phyloP scores from a whole-genome alignment of 2,797 vertebrate genomes.

The Antrozous pallidus region DNA sequence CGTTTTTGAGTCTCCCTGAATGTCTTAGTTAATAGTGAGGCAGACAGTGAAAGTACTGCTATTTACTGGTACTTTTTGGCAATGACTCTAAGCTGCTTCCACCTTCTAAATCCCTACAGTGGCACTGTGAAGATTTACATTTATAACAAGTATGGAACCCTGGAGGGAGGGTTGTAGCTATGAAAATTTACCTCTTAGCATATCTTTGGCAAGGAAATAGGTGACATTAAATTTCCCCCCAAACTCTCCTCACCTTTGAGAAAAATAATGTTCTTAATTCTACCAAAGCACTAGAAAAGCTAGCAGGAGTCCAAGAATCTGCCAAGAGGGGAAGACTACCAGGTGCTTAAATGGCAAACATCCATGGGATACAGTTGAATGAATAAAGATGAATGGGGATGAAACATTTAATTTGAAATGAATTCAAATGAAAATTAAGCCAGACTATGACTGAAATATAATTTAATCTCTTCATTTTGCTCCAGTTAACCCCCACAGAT shows the following conservation, averaged over 20 bases:
- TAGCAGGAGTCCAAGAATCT: conserved; percentile 71
- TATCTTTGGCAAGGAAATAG: conserved; percentile 71
- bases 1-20: background rate
- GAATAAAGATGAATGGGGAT: conserved; percentile 71
- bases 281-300: conserved; percentile 76
- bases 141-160: conserved; percentile 35
- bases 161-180: conserved; percentile 15
- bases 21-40: background rate
- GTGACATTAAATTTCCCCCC: conserved; percentile 57
- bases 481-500: conserved; percentile 58
- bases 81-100: background rate
- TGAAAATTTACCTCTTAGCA: conserved; percentile 66
- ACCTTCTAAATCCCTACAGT: conserved; percentile 9
- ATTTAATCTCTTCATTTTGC: conserved; percentile 69
- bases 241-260: conserved; percentile 67
- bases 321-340: conserved; percentile 69
- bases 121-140: conserved; percentile 60
- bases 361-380: conserved; percentile 66
- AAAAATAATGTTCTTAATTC: conserved; percentile 78
- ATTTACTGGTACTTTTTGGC: conserved; percentile 14
- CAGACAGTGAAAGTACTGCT: background rate
- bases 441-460: conserved; percentile 68
- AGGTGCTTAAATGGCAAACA: conserved; percentile 78
- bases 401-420: conserved; percentile 69
- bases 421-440: conserved; percentile 70